Evolutionary conservation across 2,888 invertebrate genomes (phyloP), one percentile per base, ranked within the genome.

Genomic region (Cordilura impudica): DNA sequence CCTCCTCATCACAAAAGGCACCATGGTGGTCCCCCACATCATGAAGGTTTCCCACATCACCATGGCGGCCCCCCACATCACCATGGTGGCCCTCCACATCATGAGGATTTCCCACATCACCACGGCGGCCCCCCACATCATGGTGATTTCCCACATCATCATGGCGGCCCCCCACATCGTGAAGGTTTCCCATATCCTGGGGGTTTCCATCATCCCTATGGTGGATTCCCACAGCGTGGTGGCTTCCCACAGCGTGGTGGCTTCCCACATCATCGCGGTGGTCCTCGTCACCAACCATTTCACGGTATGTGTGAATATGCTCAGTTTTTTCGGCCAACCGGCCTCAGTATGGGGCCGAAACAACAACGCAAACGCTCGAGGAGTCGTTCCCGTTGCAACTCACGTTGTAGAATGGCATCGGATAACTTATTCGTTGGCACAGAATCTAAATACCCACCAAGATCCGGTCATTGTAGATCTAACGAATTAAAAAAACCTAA

Each of bases 271-370:
- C 49, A 43, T 35, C 26, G 19, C 6, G 29, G 39, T 14, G 19
- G 26, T 43, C 21, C 26, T 6, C 45, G 10, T 29, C 43, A 54
- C 19, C 3, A 16, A 4, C 49, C 58, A 1, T 26, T 19, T 10
- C 23, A 54, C 7, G 54, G 16, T 0, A 49, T 29, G 19, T 61
- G 26, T 19, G 66, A 72, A 10, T 72, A 54, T 39, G 31, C 39
- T 4, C 78, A 72, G 67, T 73, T 74, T 69, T 78, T 73, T 73
- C 65, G 43, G 7, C 35, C 69, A 56, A 4, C 45, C 29, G 45
- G 26, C 19, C 35, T 7, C 26, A 21, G 26, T 23, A 18, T 19
- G 56, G 58, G 65, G 51, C 53, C 56, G 49, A 56, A 45, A 56
- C 49, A 56, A 21, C 26, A 49, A 69, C 31, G 26, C 0, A 19